phyloP scores from a whole-genome alignment of 2,888 invertebrate genomes.

The Himalopsyche japonica region DNA sequence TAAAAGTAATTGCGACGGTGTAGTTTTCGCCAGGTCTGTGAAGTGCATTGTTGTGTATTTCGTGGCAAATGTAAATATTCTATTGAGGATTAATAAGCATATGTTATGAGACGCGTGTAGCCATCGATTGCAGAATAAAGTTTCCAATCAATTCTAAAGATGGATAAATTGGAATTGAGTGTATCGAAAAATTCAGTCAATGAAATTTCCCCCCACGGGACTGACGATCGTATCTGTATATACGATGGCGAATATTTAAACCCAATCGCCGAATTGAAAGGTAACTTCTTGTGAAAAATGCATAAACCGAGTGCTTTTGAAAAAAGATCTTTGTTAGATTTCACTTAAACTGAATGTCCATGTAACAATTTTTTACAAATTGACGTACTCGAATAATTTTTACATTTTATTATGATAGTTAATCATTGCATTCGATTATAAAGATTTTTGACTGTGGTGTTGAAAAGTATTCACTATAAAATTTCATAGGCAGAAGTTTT shows the following conservation, averaged over 20 bases:
- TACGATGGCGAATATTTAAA: conserved; percentile 33
- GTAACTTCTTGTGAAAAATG: conserved; percentile 4
- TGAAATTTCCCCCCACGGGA: background rate
- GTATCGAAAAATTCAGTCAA: conserved; percentile 14
- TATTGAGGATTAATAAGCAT: conserved; percentile 8
- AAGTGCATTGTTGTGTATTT: conserved; percentile 19
- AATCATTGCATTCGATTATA: no score
- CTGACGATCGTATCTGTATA: conserved; percentile 29
- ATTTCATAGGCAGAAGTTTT: no score
- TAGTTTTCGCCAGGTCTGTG: conserved; percentile 6
- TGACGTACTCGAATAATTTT: no score
- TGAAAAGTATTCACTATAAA: no score
- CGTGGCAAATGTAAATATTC: conserved; percentile 24
- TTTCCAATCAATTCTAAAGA: conserved; percentile 2
- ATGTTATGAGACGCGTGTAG: background rate
- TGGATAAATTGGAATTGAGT: conserved; percentile 36
- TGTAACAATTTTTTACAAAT: no score
- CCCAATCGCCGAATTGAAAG: conserved; percentile 31
- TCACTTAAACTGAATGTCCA: no score
- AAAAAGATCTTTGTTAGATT: no score
- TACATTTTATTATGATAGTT: no score
- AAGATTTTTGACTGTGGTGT: no score
- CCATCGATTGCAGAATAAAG: background rate
- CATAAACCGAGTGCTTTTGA: background rate
- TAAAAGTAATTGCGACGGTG: conserved; percentile 14